Conservation (phyloP, 2,113 vertebrate genomes). For the Megaleporinus macrocephalus region DNA sequence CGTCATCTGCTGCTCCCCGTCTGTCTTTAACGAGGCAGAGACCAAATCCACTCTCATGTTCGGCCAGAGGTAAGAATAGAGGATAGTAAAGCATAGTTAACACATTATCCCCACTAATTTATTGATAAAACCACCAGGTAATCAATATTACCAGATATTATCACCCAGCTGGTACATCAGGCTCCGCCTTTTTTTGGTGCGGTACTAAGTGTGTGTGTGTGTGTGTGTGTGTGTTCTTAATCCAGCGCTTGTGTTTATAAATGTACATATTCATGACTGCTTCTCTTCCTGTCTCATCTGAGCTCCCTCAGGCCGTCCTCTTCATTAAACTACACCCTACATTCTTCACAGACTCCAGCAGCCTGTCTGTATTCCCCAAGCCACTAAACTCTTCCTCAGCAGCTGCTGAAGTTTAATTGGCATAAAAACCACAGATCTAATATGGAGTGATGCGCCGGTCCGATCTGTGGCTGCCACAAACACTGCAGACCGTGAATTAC, state of each 20-base stretch:
- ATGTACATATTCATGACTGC: not conserved
- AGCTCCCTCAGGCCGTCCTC: not conserved
- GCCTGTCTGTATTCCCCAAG: slow-evolving; percentile 4
- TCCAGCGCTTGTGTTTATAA: not conserved
- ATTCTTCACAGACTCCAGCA: not conserved
- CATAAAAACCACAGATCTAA: not conserved
- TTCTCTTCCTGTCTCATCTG: not conserved
- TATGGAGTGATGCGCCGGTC: not conserved
- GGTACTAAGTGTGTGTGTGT: too few relatives aligned
- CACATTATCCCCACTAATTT: too few relatives aligned
- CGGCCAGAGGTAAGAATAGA: slow-evolving; percentile 84
- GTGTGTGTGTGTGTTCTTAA: too few relatives aligned
- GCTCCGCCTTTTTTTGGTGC: too few relatives aligned
- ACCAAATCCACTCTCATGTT: slow-evolving; percentile 97
- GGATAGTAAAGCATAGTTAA: too few relatives aligned
- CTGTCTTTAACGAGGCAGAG: slow-evolving; percentile 94
- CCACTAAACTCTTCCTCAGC: not conserved
- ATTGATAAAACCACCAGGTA: too few relatives aligned
- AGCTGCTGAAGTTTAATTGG: slow-evolving; percentile 3
- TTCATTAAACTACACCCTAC: not conserved
- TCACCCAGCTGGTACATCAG: too few relatives aligned
- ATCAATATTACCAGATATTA: too few relatives aligned
- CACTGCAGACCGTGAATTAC: not conserved
- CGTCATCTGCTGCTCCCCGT: slow-evolving; percentile 96
- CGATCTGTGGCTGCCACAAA: not conserved